Percentiles rank a stretch among this genome's conserved stretches.
Conservation (phyloP, 2,888 invertebrate genomes). For the Arrhopalites spinosus region DNA sequence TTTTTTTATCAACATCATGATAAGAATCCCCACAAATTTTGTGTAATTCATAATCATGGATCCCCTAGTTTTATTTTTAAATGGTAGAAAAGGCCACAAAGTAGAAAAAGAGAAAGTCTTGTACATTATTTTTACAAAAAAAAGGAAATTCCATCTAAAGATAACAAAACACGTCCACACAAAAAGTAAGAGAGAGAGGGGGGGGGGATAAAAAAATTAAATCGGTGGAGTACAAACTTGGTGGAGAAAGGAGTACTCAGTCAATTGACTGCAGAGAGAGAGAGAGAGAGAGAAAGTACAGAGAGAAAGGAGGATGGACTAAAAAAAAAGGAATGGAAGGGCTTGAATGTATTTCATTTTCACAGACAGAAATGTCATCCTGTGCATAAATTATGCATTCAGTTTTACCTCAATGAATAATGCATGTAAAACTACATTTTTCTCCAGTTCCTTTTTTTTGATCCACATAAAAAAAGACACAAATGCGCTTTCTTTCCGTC, state of each 20-base stretch:
- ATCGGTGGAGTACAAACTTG: not conserved
- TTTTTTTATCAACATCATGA: too few relatives aligned
- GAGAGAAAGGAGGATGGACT: not conserved
- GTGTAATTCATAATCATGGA: too few relatives aligned
- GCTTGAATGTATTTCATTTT: not conserved
- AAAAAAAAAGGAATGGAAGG: not conserved
- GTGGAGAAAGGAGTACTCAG: not conserved
- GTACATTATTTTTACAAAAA: too few relatives aligned
- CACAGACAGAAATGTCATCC: not conserved
- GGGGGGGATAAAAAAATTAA: not conserved
- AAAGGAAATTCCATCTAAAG: too few relatives aligned
- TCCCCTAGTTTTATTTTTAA: too few relatives aligned
- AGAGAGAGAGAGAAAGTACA: not conserved
- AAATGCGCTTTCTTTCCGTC: not conserved
- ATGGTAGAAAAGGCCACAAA: too few relatives aligned
- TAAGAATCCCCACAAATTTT: too few relatives aligned
- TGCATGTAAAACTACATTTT: not conserved
- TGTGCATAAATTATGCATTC: not conserved
- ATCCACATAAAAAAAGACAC: not conserved
- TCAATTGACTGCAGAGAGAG: too few relatives aligned
- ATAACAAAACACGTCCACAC: too few relatives aligned
- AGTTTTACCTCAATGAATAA: slow-evolving; percentile 1
- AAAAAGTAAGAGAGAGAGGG: not conserved
- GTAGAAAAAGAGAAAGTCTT: too few relatives aligned
- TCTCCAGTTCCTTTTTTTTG: too few relatives aligned